Evolutionary conservation across 1,140 invertebrate species (phyloP).

Genomic region (Temnothorax longispinosus): DNA sequence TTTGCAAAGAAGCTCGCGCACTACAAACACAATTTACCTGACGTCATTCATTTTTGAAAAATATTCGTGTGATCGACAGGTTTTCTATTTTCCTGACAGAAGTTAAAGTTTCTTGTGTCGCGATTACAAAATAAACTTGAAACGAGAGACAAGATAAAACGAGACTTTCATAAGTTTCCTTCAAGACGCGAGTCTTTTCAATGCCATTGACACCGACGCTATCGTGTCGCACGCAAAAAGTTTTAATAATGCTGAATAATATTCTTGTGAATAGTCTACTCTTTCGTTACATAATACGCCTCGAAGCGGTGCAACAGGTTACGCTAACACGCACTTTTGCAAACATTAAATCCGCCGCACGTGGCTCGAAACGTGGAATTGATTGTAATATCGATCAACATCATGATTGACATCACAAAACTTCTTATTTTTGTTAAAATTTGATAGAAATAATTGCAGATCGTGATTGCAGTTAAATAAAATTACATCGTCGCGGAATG

Average conservation of each 20-base stretch:
- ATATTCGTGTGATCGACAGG: too few relatives aligned
- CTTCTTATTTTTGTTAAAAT: not conserved
- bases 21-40: not conserved
- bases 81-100: not conserved
- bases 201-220: not conserved
- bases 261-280: not conserved
- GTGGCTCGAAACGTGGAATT: constrained; percentile 8
- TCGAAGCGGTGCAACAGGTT: constrained; percentile 37
- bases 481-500: not conserved
- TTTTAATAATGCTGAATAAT: constrained; percentile 16
- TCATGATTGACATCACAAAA: not conserved
- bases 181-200: not conserved
- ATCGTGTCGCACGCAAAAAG: constrained; percentile 10
- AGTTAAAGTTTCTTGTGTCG: not conserved
- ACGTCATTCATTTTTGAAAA: not conserved
- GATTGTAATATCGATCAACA: not conserved
- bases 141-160: not conserved
- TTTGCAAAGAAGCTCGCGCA: not conserved
- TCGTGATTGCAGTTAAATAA: not conserved
- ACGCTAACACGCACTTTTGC: not conserved
- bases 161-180: not conserved
- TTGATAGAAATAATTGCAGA: not conserved
- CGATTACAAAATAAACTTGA: not conserved
- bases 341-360: constrained; percentile 18
- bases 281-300: constrained; percentile 23